Conservation (phyloP, 2,888 invertebrate species). For the Balanococcus diminutus region DNA sequence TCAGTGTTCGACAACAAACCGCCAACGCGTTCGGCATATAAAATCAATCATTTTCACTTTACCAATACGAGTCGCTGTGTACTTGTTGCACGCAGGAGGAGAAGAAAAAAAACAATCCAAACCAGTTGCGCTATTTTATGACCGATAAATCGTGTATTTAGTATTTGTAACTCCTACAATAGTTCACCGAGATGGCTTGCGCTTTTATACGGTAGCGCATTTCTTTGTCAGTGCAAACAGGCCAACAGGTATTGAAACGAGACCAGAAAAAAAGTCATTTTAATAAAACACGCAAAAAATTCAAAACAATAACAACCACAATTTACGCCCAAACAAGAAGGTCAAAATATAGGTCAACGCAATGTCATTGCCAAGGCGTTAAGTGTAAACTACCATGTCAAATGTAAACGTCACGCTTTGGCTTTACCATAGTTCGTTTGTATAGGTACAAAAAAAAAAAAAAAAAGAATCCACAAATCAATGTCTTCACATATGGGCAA, state of each 20-base stretch:
- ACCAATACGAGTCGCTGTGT: neutral
- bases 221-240: neutral
- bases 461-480: conserved; percentile 20
- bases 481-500: neutral
- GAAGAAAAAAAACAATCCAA: neutral
- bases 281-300: conserved; percentile 12
- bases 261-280: conserved; percentile 7
- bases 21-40: conserved; percentile 36
- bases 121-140: conserved; percentile 35
- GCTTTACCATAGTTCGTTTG: conserved; percentile 27
- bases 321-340: conserved; percentile 41
- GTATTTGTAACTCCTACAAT: neutral
- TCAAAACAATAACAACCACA: conserved; percentile 37
- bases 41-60: conserved; percentile 43
- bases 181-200: neutral
- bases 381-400: conserved; percentile 39
- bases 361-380: conserved; percentile 43
- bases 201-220: conserved; percentile 4
- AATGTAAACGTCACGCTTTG: conserved; percentile 28
- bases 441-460: neutral
- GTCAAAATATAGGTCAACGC: conserved; percentile 42
- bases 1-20: conserved; percentile 15
- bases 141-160: conserved; percentile 28
- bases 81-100: neutral
- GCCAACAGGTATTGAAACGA: conserved; percentile 3